Conservation (phyloP, 2,888 invertebrate genomes). For the Acanthococcus lagerstroemiae region DNA sequence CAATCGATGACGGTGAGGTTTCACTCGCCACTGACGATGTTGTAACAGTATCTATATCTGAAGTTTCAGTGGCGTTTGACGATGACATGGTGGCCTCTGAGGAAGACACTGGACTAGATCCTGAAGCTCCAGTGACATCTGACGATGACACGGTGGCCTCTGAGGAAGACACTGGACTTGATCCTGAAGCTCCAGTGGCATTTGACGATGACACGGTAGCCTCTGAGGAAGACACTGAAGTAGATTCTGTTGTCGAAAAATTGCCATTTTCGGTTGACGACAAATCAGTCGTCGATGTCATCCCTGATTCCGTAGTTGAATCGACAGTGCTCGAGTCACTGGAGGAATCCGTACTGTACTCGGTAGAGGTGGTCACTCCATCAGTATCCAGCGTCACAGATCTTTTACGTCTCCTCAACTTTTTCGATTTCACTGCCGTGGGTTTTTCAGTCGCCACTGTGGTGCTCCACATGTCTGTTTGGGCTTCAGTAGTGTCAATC, state of each 20-base stretch:
- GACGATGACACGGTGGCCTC: constrained; percentile 3
- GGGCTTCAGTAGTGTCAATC: no score
- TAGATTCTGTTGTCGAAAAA: constrained; percentile 1
- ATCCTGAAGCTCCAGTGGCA: not conserved
- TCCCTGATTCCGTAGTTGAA: constrained; percentile 34
- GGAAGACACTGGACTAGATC: constrained; percentile 18
- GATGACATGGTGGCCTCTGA: not conserved
- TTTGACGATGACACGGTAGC: constrained; percentile 24
- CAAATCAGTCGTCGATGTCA: constrained; percentile 3
- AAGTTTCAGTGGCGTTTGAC: not conserved
- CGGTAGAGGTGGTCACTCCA: no score
- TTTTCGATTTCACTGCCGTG: no score
- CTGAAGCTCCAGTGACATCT: not conserved
- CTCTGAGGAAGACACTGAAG: constrained; percentile 34
- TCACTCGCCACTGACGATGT: not conserved
- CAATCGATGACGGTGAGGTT: constrained; percentile 1
- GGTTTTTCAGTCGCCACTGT: no score
- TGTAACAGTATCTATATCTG: not conserved
- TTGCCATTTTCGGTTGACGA: not conserved
- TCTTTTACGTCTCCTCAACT: no score
- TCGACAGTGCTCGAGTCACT: no score
- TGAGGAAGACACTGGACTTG: not conserved
- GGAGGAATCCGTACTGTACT: no score
- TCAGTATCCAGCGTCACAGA: no score
- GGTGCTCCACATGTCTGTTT: no score